These are phyloP conservation scores for Polylopha cassiicola DNA, from an alignment of 2,888 invertebrate species.

Conservation along the genomic window DNA sequence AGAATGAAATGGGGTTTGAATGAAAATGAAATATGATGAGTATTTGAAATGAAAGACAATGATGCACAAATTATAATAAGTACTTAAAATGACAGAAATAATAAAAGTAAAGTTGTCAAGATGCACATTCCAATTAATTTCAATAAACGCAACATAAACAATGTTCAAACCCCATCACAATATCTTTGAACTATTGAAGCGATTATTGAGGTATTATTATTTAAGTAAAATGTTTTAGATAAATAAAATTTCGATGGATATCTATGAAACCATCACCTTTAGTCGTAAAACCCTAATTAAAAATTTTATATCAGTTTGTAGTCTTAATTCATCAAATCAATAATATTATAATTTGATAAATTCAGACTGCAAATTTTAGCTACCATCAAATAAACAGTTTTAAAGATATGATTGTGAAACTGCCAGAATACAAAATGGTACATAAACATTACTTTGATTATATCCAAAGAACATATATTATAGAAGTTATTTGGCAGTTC, in stretches of 20 bases:
- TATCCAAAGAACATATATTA: not conserved
- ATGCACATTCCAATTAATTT: constrained; percentile 74
- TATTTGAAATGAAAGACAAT: constrained; percentile 47
- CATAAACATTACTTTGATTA: constrained; percentile 2
- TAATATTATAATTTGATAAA: constrained; percentile 9
- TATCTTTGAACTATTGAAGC: constrained; percentile 51
- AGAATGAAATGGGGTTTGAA: constrained; percentile 76
- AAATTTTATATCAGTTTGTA: constrained; percentile 12
- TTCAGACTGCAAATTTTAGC: constrained; percentile 16
- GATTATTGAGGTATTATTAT: constrained; percentile 36
- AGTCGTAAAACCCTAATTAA: constrained; percentile 17
- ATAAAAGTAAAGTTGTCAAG: constrained; percentile 75
- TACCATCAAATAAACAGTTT: constrained; percentile 8
- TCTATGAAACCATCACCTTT: constrained; percentile 19
- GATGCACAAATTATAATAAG: constrained; percentile 56
- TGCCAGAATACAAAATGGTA: constrained; percentile 11
- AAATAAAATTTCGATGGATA: constrained; percentile 12
- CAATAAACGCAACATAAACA: constrained; percentile 57
- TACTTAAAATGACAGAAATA: constrained; percentile 51
- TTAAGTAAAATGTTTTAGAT: constrained; percentile 26
- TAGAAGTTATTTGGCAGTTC: constrained; percentile 13
- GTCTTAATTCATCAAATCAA: constrained; percentile 19
- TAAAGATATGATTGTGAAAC: constrained; percentile 14
- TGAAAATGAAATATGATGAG: constrained; percentile 51
- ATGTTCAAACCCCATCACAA: constrained; percentile 76